Conservation (phyloP, 2,113 vertebrate genomes). For the Blennius ocellaris region DNA sequence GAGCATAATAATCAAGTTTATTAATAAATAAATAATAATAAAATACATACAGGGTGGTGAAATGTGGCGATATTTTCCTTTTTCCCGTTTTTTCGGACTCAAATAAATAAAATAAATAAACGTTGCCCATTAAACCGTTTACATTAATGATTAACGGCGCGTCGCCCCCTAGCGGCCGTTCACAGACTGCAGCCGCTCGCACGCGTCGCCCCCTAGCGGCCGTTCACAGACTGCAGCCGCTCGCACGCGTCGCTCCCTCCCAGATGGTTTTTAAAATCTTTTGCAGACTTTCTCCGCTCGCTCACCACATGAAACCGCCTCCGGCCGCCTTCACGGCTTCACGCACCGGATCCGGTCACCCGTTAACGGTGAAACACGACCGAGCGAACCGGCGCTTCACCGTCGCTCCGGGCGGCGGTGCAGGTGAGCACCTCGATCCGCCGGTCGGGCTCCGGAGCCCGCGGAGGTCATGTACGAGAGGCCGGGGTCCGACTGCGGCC, state of each 20-base stretch:
- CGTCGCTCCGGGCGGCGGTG: conserved; percentile 43
- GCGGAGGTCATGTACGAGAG: background rate
- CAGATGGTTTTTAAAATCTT: conserved; percentile 36
- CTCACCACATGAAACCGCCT: background rate
- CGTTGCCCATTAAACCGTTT: background rate
- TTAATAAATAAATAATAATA: too few relatives aligned
- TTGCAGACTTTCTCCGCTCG: conserved; percentile 2
- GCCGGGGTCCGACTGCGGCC: conserved; percentile 45
- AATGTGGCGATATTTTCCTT: too few relatives aligned
- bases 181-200: too few relatives aligned
- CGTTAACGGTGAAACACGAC: conserved; percentile 71
- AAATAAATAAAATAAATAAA: background rate
- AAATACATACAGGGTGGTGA: too few relatives aligned
- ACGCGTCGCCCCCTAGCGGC: too few relatives aligned
- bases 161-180: conserved; percentile 27
- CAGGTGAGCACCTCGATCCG: conserved; percentile 53
- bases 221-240: too few relatives aligned
- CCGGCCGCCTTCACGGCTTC: background rate
- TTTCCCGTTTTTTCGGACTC: background rate
- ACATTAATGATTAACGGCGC: background rate
- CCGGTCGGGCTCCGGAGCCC: background rate
- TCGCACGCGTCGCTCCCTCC: too few relatives aligned
- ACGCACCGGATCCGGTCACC: background rate
- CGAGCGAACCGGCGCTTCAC: conserved; percentile 71
- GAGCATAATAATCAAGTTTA: too few relatives aligned